Base-by-base conservation (phyloP, 2,113 vertebrate species). In the Pungitius pungitius region DNA sequence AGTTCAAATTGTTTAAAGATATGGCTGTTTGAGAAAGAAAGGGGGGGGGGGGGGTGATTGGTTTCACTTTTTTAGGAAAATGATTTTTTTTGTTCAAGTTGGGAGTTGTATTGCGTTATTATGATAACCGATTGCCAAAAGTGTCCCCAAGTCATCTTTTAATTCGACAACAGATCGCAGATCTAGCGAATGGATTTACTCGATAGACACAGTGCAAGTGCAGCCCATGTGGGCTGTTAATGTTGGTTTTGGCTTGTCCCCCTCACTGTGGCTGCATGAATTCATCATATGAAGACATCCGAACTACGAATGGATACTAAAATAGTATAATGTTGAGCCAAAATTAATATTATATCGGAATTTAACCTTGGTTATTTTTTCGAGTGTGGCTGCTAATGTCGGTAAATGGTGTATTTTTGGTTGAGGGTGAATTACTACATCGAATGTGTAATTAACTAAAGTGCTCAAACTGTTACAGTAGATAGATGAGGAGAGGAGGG, bases 141-240 rank as follows among this genome's bases (percentile, higher is more conserved):
- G 17, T 65, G 15, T 15, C 54, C 78, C 70, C 60, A 12, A 70
- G 71, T 12, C 37, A 42, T 45, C 24, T 64, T 75, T 76, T 27
- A 30, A 76, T 81, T 64, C 68, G 37, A 22, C 61, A 81, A 27
- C 11, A 63, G 49, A 77, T 81, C 43, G 68, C 39, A 82, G 54
- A 75, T 68, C 56, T 24, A 74, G 62, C 69, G 42, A 73, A 70
- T 12, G 54, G 52, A 61, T 63, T 63, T 68, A 42, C 66, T 80
- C 43, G 70, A 80, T 69, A 62, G 82, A 70, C 60, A 52, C 55
- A 64, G 70, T 54, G 33, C 17, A 74, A 80, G 65, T 58, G 65
- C 65, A 73, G 64, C 33, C 62, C 59, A 66, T 79, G 68, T 75
- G 84, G 61, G 47, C 52, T 65, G 73, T 42, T 42, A 62, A 66